phyloP scores from a whole-genome alignment of 2,888 invertebrate genomes.

The Sphecodes monilicornis region DNA sequence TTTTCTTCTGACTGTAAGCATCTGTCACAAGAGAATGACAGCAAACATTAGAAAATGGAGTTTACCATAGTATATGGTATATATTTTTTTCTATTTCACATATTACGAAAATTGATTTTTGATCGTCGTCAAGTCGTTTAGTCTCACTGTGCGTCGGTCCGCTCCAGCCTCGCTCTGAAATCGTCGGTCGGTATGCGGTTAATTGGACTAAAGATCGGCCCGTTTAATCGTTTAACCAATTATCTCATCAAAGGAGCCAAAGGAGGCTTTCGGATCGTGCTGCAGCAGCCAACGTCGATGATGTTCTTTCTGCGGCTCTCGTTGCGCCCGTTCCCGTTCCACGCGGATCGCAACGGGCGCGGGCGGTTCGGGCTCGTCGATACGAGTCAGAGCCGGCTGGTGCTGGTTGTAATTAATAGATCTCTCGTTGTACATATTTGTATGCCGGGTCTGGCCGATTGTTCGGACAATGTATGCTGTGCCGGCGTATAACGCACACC shows the following conservation, averaged over 20 bases:
- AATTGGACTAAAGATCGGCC: slow-evolving; percentile 46
- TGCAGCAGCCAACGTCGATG: slow-evolving; percentile 13
- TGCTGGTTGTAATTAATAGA: slow-evolving; percentile 71
- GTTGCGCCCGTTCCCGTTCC: slow-evolving; percentile 36
- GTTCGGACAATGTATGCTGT: slow-evolving; percentile 67
- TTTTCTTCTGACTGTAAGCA: no score
- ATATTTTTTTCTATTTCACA: no score
- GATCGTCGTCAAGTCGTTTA: no score
- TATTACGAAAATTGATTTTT: no score
- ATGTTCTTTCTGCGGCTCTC: slow-evolving; percentile 36
- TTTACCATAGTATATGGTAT: no score
- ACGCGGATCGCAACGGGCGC: slow-evolving; percentile 2
- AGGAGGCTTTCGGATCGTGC: slow-evolving; percentile 24
- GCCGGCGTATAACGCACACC: slow-evolving; percentile 67
- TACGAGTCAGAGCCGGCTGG: slow-evolving; percentile 60
- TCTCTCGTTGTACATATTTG: slow-evolving; percentile 77
- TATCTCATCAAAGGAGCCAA: slow-evolving; percentile 54
- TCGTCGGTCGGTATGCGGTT: slow-evolving; percentile 27
- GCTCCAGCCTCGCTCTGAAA: not conserved
- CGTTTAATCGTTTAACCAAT: slow-evolving; percentile 54
- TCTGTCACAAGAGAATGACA: no score
- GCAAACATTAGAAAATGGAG: no score
- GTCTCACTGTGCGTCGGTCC: no score
- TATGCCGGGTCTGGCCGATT: slow-evolving; percentile 71
- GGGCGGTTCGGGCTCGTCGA: slow-evolving; percentile 50